Evolutionary conservation across 2,113 vertebrate genomes (phyloP).

Genomic region (Rana temporaria): DNA sequence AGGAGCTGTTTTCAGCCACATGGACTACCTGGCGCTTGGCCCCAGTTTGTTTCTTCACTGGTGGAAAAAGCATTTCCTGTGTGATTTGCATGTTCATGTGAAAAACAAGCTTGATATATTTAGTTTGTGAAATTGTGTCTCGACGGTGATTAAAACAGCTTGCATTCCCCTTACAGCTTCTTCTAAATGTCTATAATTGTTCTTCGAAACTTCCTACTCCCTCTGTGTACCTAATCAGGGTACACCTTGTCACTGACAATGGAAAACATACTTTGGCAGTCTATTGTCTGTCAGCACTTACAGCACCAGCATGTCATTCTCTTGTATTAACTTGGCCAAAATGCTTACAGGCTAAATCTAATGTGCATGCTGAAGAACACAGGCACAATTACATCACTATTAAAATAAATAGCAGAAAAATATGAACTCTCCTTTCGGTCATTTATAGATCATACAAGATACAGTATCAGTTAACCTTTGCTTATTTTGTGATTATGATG

Average conservation of each 20-base stretch:
- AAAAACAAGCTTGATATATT: neutral
- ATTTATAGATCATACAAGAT: too few relatives aligned
- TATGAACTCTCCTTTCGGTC: too few relatives aligned
- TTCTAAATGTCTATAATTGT: constrained; percentile 14
- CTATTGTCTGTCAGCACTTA: constrained; percentile 9
- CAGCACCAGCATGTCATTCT: constrained; percentile 14
- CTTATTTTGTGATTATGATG: too few relatives aligned
- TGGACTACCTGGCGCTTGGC: too few relatives aligned
- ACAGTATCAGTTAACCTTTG: too few relatives aligned
- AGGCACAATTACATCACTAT: neutral
- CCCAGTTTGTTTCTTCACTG: neutral
- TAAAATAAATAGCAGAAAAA: neutral
- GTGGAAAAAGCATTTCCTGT: neutral
- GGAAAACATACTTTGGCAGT: constrained; percentile 40
- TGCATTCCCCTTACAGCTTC: neutral
- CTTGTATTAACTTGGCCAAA: constrained; percentile 11
- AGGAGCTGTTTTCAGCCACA: too few relatives aligned
- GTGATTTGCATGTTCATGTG: neutral
- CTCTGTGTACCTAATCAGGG: neutral
- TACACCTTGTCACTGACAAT: constrained; percentile 6
- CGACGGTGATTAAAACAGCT: neutral
- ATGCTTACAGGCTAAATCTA: neutral
- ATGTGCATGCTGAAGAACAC: neutral
- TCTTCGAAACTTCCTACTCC: neutral
- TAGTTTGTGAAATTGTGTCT: neutral